Conservation (phyloP, 2,888 invertebrate species). For the Melieria picta region DNA sequence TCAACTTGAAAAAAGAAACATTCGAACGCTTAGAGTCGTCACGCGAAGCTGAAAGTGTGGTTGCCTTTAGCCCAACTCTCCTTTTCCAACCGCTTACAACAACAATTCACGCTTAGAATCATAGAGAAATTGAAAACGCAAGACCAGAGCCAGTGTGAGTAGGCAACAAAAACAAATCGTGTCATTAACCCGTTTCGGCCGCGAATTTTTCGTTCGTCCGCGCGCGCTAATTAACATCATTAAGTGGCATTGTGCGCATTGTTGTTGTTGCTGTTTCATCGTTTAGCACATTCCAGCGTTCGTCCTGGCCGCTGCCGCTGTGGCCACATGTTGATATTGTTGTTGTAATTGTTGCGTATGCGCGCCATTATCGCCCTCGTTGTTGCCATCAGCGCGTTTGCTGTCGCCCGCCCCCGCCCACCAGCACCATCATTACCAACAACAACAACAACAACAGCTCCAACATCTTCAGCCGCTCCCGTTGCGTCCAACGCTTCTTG, state of each 20-base stretch:
- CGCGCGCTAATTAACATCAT: constrained; percentile 48
- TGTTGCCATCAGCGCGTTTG: neutral
- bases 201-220: constrained; percentile 17
- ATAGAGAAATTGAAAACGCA: too few species aligned
- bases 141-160: constrained; percentile 5
- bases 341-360: constrained; percentile 40
- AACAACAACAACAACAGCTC: too few species aligned
- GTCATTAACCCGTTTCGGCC: constrained; percentile 37
- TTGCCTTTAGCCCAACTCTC: too few species aligned
- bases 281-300: constrained; percentile 21
- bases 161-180: constrained; percentile 16
- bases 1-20: too few species aligned
- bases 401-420: neutral
- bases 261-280: constrained; percentile 11
- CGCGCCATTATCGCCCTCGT: constrained; percentile 15
- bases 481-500: too few species aligned
- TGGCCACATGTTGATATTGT: constrained; percentile 22
- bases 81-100: too few species aligned
- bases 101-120: too few species aligned
- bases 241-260: constrained; percentile 26
- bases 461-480: too few species aligned
- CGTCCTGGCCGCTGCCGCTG: constrained; percentile 18
- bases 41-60: too few species aligned
- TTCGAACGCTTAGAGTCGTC: too few species aligned
- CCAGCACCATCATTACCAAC: too few species aligned